Conservation (phyloP, 2,888 invertebrate species). For the Boloria selene region DNA sequence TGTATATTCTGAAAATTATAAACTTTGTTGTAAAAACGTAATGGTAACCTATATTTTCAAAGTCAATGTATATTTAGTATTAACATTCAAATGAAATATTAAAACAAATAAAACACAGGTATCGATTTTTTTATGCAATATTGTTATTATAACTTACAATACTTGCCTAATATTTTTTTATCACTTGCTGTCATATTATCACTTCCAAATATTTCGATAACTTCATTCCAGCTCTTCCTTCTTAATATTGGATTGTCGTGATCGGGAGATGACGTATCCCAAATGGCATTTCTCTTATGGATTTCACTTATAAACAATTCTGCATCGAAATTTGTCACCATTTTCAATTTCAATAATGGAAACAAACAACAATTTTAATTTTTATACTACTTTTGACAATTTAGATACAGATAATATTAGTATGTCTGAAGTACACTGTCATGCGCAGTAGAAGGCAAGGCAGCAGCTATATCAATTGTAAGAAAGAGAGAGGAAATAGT, state of each 20-base stretch:
- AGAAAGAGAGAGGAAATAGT: not conserved
- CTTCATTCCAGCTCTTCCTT: slow-evolving; percentile 34
- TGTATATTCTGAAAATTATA: slow-evolving; percentile 29
- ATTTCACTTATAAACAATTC: slow-evolving; percentile 32
- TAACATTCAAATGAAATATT: too few relatives aligned
- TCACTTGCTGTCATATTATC: slow-evolving; percentile 26
- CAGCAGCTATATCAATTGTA: too few relatives aligned
- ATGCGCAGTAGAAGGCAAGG: not conserved
- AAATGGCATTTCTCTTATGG: slow-evolving; percentile 31
- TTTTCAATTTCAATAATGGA: not conserved
- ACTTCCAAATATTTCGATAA: slow-evolving; percentile 31
- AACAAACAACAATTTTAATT: not conserved
- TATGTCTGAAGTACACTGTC: not conserved
- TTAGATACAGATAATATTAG: too few relatives aligned
- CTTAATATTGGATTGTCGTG: slow-evolving; percentile 27
- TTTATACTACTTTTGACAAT: too few relatives aligned
- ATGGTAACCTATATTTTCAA: not conserved
- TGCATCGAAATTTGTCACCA: slow-evolving; percentile 25
- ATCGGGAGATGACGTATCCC: slow-evolving; percentile 25
- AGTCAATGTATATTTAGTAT: not conserved
- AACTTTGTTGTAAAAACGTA: not conserved
- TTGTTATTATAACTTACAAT: too few relatives aligned
- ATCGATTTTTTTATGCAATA: too few relatives aligned
- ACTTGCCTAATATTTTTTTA: slow-evolving; percentile 30
- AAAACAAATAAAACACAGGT: too few relatives aligned